A percentile compares a stretch with the other conserved stretches of the same genome.
These are phyloP conservation scores for Julus scanicus DNA, from an alignment of 2,888 invertebrate species.

Conservation along the genomic window DNA sequence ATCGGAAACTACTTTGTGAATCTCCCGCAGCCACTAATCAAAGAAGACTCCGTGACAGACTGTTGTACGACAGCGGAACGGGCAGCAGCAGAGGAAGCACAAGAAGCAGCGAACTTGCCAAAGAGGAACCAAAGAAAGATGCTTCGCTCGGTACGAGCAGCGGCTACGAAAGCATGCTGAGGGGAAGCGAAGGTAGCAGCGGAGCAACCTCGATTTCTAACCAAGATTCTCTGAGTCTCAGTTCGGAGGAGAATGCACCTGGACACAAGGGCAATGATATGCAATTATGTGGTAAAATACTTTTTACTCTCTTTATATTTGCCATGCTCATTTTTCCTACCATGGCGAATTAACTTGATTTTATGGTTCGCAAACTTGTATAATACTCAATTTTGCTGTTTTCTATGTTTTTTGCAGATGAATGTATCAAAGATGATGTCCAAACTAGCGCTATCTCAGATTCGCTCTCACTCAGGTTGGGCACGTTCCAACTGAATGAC, in stretches of 20 bases:
- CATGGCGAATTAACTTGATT: too few species aligned
- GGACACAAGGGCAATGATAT: constrained; percentile 54
- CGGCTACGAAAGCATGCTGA: constrained; percentile 89
- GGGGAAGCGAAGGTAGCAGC: constrained; percentile 69
- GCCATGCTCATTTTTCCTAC: too few species aligned
- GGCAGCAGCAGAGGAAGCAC: constrained; percentile 66
- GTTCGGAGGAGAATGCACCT: constrained; percentile 55
- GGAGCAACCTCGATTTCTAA: constrained; percentile 58
- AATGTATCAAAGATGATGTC: constrained; percentile 18
- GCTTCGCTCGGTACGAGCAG: constrained; percentile 74
- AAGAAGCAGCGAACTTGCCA: constrained; percentile 25
- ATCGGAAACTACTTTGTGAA: background rate
- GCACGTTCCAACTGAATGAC: constrained; percentile 64
- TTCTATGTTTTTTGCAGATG: background rate
- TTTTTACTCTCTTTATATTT: background rate
- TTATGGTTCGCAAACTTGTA: too few species aligned
- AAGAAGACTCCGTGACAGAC: background rate
- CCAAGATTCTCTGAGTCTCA: constrained; percentile 51
- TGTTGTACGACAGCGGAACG: constrained; percentile 64
- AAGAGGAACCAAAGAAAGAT: constrained; percentile 46
- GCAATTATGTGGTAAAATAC: constrained; percentile 48
- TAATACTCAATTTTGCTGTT: too few species aligned
- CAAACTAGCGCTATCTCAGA: background rate
- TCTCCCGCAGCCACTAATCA: background rate
- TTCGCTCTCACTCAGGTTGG: constrained; percentile 56